A percentile compares a stretch with the other conserved stretches of the same genome.
phyloP scores from a whole-genome alignment of 2,888 invertebrate species.

The Nasonia oneida region DNA sequence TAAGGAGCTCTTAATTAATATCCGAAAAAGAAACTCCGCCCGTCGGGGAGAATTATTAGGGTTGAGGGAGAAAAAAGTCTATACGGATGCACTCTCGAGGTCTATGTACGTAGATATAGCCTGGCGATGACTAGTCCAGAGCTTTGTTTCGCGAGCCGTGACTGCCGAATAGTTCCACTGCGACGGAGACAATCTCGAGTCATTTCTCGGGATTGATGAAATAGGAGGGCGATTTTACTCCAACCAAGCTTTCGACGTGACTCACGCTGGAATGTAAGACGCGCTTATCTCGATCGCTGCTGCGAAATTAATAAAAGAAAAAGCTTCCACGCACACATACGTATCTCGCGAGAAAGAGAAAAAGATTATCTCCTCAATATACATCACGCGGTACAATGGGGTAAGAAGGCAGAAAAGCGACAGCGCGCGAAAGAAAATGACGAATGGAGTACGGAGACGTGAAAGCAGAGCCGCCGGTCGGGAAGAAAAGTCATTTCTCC shows the following conservation, averaged over 20 bases:
- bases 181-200: background rate
- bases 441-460: constrained; percentile 40
- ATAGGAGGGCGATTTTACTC: background rate
- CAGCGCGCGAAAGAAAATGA: constrained; percentile 49
- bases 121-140: background rate
- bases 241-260: too few relatives aligned
- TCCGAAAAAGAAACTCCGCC: constrained; percentile 34
- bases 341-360: background rate
- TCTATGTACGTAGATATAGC: background rate
- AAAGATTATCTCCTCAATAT: constrained; percentile 55
- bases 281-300: background rate
- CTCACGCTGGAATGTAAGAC: background rate
- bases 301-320: background rate
- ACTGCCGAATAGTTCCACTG: background rate
- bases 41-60: constrained; percentile 27
- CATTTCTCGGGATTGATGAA: background rate
- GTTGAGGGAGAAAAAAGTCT: constrained; percentile 12
- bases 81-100: background rate
- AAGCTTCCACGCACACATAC: background rate
- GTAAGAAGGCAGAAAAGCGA: background rate
- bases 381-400: constrained; percentile 52
- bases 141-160: background rate
- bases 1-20: constrained; percentile 54
- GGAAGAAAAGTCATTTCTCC: constrained; percentile 58
- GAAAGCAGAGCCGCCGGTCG: background rate